Base-by-base conservation (phyloP, 2,888 invertebrate species). In the Pelosia muscerda region DNA sequence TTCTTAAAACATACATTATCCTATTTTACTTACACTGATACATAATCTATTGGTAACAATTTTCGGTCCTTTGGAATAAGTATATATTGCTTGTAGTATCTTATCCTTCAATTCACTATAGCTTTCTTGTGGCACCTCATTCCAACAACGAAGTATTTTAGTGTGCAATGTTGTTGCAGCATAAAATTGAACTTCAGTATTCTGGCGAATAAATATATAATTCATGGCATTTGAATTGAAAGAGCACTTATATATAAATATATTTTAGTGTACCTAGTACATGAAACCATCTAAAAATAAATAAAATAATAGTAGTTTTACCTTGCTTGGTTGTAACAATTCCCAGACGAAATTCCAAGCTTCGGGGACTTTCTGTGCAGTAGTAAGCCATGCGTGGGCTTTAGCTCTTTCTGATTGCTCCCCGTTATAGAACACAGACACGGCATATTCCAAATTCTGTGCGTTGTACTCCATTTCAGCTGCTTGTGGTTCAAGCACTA, bases 291-390 rank as follows among this genome's bases (percentile, higher is more conserved):
- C 13, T 13, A 13, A 34, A 34, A 10, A 13, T 23, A 55, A 63
- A 23, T 15, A n/a, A 4, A 34, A 53, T 15, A 34, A 31, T 15
- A 65, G 5, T n/a, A 13, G 19, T 34, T 28, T 74, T 94, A 98
- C 98, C 96, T 98, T 97, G 78, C 96, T 96, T 11, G 97, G 96
- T 85, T 97, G 96, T 79, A 99, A 95, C 34, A 99, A 95, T 74
- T 98, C 97, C 98, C 99, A 99, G 9, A 98, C 97, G 89, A 98
- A 98, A 81, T 96, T 97, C 99, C 99, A 99, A 38, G 99, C 98
- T 88, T 98, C 97, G 2, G 97, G 96, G 28, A 98, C 98, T 76
- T 96, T 95, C 90, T 99, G 98, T 15, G 97, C 97, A 77, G 96
- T 95, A 54, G 97, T 97, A 58, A 99, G 96, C 98, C 98, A 98